Percentiles rank a stretch among this genome's conserved stretches.
phyloP scores from a whole-genome alignment of 64 coral and sea anemone genomes.

The Catalaphyllia jardinei region DNA sequence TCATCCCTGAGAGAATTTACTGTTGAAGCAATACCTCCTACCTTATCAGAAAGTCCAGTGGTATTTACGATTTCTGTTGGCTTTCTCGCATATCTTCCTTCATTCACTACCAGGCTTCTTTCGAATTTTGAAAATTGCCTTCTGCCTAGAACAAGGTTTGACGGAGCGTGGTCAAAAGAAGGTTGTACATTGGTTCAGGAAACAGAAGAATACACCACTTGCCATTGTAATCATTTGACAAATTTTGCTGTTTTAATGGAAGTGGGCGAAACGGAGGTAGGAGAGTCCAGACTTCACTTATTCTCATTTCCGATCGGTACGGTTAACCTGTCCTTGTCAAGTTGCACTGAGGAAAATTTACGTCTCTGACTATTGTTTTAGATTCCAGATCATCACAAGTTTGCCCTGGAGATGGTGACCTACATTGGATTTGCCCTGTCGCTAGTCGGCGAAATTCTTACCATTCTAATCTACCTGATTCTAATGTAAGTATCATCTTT shows the following conservation, averaged over 20 bases:
- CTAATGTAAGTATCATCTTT: conserved; percentile 47
- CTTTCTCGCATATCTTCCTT: neutral
- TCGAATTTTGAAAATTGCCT: neutral
- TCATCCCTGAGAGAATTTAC: no score
- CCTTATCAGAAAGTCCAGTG: no score
- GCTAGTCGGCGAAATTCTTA: conserved; percentile 39
- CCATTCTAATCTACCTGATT: conserved; percentile 29
- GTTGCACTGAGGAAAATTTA: no score
- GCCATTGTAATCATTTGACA: conserved; percentile 80
- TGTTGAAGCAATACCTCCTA: no score
- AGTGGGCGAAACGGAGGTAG: conserved; percentile 32
- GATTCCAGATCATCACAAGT: conserved; percentile 15
- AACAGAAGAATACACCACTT: conserved; percentile 24
- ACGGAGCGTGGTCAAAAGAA: conserved; percentile 68
- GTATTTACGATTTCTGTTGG: no score
- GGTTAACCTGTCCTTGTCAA: neutral
- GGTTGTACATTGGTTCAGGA: conserved; percentile 55
- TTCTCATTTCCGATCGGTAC: neutral
- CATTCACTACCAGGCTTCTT: neutral
- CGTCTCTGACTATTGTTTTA: neutral
- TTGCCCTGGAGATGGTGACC: conserved; percentile 65
- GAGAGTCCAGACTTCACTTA: neutral
- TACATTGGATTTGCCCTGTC: conserved; percentile 67
- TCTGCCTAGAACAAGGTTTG: neutral
- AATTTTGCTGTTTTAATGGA: conserved; percentile 92